Conservation (phyloP, 2,797 vertebrate genomes). For the Alectoris magna region DNA sequence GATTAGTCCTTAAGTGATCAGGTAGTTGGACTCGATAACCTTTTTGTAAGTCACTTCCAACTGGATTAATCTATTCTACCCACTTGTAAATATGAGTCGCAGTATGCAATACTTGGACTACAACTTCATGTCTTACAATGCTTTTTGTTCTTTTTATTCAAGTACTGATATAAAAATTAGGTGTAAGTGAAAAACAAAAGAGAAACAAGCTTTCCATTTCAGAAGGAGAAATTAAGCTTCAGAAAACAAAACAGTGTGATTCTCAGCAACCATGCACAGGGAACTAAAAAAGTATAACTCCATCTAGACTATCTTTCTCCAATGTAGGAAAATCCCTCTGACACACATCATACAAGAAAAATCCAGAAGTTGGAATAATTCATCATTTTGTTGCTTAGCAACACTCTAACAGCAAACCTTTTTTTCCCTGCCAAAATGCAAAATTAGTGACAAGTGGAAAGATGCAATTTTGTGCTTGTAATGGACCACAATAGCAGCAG, state of each 20-base stretch:
- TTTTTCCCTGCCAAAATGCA: background rate
- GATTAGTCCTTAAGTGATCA: background rate
- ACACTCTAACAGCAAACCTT: conserved; percentile 15
- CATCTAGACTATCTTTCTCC: background rate
- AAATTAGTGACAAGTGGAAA: conserved; percentile 14
- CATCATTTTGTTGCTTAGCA: conserved; percentile 50
- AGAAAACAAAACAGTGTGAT: background rate
- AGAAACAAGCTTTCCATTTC: background rate
- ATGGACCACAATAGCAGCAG: background rate
- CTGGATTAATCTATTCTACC: background rate
- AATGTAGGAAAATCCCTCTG: background rate
- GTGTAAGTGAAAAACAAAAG: background rate
- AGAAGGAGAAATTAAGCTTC: background rate
- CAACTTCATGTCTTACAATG: background rate
- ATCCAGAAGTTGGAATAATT: conserved; percentile 36
- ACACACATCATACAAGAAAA: background rate
- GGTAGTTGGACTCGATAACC: background rate
- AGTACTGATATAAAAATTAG: background rate
- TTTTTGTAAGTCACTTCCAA: background rate
- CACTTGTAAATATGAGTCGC: background rate
- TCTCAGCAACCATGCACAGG: background rate
- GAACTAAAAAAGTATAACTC: background rate
- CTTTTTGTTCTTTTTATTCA: background rate
- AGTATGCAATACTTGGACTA: background rate
- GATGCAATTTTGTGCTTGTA: background rate